Evolutionary conservation across 2,888 invertebrate species (phyloP), one percentile per base, ranked within the genome.

Genomic region (Orthosia incerta): DNA sequence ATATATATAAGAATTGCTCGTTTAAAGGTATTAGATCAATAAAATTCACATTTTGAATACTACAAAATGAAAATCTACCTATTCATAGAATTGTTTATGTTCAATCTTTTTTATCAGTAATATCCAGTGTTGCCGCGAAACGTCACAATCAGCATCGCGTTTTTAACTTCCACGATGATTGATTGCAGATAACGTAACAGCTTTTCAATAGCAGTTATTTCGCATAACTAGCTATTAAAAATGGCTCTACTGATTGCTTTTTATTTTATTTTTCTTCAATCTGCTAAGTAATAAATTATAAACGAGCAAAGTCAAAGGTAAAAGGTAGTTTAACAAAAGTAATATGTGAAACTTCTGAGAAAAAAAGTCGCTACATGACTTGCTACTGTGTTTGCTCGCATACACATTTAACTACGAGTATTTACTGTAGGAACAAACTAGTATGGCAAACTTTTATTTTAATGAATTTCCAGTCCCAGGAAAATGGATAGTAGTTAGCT

Each of bases 161-260:
- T 76, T 79, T 80, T 18, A 62, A 20, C 46, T 16, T 60, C 13
- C 26, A 46, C 50, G 1, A 61, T 56, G 64, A 80, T 74, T 65
- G 64, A 73, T 80, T 61, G 23, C 56, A 56, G 64, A 65, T 77
- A 57, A 66, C 26, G 2, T 13, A 74, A 65, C 46, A 48, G 74
- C 51, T 62, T 80, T 80, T 62, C 81, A 66, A 50, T 50, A 48
- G 18, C 48, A 16, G 15, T 50, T 63, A 79, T 71, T 79, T 59
- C 16, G 11, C 16, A 26, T 69, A 74, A 74, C 51, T 20, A 50
- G 7, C 26, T 48, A 46, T 64, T 50, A 48, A 13, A 72, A 63
- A 59, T 59, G 16, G n/a, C 5, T 26, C 4, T 0, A n/a, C 18
- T 73, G 20, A 50, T 79, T 79, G 20, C 4, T 60, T 64, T 59